Base-by-base conservation (phyloP, 2,888 invertebrate genomes). In the Bellardia bayeri region DNA sequence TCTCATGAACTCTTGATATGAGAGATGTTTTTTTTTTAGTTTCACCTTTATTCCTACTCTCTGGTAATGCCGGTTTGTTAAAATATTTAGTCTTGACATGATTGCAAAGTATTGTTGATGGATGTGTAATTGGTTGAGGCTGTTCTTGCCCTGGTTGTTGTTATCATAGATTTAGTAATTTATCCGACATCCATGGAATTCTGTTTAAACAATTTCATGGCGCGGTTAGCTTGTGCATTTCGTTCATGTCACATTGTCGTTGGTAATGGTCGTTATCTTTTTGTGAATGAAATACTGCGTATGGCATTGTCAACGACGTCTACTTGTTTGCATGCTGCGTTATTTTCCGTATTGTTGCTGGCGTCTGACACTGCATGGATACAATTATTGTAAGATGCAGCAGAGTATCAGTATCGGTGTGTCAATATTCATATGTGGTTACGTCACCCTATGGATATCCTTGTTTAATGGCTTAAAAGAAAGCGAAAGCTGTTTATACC, bases 181-280 rank as follows among this genome's bases (percentile, higher is more conserved):
- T 68, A 14, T 68, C 49, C 30, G 14, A 68, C 30, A 68, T 68
- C 68, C 30, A 30, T 49, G 49, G 49, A 49, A 66, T 37, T 64
- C 49, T n/a, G 23, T 40, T 64, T 51, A 23, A 66, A 61, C 51
- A 14, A 76, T 51, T 66, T 76, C 64, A 40, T 37, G 37, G 4
- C 16, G 63, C 49, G 75, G 37, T 76, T 64, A 64, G 16, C 45
- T 37, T 76, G 63, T 54, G 54, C 64, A 64, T 76, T 51, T 54
- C 1, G 37, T 40, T 76, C 49, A 76, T 40, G 40, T 40, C 51
- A n/a, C n/a, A 23, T 16, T 54, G 54, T 54, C 51, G 51, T 51
- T 51, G 11, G 45, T 16, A 54, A 54, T 16, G 8, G 16, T 16
- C 16, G 8, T 7, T 54, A 9, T 16, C 2, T 54, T 54, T 16